Conservation (phyloP, 2,113 vertebrate species). For the Rhinopomastus cyanomelas region DNA sequence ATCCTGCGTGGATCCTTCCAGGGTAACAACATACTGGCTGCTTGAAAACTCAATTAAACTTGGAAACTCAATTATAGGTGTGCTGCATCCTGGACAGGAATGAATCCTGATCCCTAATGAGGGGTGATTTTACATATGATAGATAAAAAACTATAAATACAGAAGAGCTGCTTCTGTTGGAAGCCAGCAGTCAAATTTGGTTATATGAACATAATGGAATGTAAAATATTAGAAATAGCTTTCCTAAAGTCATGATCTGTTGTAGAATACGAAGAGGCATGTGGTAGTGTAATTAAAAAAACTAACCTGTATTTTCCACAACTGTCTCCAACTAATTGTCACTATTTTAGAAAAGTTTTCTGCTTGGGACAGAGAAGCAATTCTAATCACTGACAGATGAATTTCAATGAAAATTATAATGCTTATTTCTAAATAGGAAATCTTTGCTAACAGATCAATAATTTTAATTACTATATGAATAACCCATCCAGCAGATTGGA, state of each 20-base stretch:
- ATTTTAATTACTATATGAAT: not conserved
- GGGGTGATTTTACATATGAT: not conserved
- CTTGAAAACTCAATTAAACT: not conserved
- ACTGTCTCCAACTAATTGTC: not conserved
- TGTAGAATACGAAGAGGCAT: not conserved
- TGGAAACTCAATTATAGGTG: not conserved
- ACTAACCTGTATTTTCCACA: not conserved
- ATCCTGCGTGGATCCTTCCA: not conserved
- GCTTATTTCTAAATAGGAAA: not conserved
- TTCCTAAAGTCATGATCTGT: not conserved
- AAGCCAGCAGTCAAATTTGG: not conserved
- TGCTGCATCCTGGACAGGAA: not conserved
- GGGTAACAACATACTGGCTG: not conserved
- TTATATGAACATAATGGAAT: not conserved
- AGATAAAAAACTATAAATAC: not conserved
- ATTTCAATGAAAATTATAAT: not conserved
- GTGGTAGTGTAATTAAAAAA: not conserved
- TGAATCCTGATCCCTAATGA: not conserved
- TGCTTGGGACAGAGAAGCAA: not conserved
- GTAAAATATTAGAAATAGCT: not conserved
- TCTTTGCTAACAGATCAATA: not conserved
- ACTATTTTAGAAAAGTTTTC: not conserved
- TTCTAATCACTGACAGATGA: not conserved
- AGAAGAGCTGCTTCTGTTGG: not conserved
- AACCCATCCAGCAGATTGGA: not conserved